These are phyloP conservation scores for Pseudopipra pipra DNA, from an alignment of 2,113 vertebrate species.

Conservation along the genomic window DNA sequence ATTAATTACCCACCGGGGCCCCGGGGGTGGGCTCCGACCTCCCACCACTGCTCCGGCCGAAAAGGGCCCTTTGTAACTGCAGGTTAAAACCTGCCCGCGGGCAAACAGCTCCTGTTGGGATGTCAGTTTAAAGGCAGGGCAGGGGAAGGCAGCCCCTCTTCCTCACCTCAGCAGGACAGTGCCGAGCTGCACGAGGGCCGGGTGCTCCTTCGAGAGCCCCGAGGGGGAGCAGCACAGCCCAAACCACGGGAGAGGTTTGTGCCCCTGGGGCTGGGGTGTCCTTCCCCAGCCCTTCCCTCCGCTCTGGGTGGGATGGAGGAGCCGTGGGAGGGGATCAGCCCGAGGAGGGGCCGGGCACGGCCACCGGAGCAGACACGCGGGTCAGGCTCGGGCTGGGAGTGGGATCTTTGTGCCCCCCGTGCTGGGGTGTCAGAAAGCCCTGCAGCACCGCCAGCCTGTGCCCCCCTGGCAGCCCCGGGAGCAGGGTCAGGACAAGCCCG, in stretches of 20 bases:
- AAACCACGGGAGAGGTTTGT: neutral
- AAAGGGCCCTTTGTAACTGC: neutral
- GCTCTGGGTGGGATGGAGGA: neutral
- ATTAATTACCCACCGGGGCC: neutral
- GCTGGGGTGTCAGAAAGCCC: too few species aligned
- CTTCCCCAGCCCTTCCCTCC: neutral
- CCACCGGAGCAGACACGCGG: rapidly evolving
- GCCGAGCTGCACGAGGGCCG: neutral
- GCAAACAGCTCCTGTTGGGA: neutral
- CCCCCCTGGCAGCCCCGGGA: too few species aligned
- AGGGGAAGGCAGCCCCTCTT: neutral
- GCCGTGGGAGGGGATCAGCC: neutral
- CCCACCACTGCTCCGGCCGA: neutral
- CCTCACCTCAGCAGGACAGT: neutral
- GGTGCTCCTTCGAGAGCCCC: neutral
- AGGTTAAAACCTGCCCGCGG: neutral
- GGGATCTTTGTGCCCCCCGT: neutral
- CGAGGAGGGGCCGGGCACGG: rapidly evolving
- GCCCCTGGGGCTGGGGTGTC: neutral
- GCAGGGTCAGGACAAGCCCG: neutral
- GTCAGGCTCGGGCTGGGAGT: neutral
- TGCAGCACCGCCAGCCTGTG: too few species aligned
- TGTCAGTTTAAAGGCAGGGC: neutral
- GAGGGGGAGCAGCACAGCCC: neutral
- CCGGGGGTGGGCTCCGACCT: rapidly evolving